These are phyloP conservation scores for Lagopus muta DNA, from an alignment of 2,113 vertebrate species.

Conservation along the genomic window DNA sequence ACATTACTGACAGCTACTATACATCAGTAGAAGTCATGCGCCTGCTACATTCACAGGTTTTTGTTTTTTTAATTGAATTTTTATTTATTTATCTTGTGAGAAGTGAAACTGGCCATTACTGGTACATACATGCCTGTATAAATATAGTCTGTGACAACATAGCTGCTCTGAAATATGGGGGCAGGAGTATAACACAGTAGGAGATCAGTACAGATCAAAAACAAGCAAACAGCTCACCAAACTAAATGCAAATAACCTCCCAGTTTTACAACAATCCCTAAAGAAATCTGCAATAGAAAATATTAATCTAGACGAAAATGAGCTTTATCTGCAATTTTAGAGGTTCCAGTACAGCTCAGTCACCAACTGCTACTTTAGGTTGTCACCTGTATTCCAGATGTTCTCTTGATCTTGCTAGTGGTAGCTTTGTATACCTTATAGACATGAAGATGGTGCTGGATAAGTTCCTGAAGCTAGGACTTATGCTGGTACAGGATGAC, in stretches of 20 bases:
- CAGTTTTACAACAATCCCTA: neutral
- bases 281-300: neutral
- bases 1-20: neutral
- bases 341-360: neutral
- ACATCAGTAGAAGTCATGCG: neutral
- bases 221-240: fast-evolving
- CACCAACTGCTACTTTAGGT: neutral
- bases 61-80: neutral
- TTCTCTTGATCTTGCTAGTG: neutral
- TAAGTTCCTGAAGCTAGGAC: neutral
- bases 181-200: neutral
- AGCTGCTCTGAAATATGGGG: neutral
- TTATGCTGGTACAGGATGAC: neutral
- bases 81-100: neutral
- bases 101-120: neutral
- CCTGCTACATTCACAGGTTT: neutral
- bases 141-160: neutral
- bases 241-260: neutral
- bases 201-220: neutral
- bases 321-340: neutral
- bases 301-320: neutral
- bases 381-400: neutral
- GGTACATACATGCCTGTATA: neutral
- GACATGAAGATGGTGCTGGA: no score
- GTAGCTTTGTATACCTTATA: neutral